Conservation (phyloP, 2,888 invertebrate species). For the Noctua fimbriata region DNA sequence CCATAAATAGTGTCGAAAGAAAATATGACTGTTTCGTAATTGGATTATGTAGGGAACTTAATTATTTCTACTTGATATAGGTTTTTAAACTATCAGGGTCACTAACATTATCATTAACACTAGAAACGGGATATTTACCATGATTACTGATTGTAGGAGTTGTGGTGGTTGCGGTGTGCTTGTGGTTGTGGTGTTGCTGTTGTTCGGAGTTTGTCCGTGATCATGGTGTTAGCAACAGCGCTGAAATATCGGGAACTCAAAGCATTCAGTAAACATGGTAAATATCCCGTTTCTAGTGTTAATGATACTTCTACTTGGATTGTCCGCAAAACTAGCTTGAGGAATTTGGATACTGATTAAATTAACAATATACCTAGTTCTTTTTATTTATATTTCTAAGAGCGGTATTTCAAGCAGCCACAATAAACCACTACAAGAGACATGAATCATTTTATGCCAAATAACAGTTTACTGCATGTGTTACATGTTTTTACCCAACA, state of each 20-base stretch:
- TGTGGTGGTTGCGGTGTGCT: no score
- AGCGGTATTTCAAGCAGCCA: not conserved
- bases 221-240: no score
- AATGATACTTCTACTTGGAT: not conserved
- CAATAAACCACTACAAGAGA: not conserved
- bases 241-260: no score
- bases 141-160: no score
- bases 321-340: not conserved
- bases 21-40: not conserved
- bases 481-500: conserved; percentile 19
- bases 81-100: no score
- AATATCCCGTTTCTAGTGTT: no score
- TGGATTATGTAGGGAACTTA: not conserved
- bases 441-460: conserved; percentile 12
- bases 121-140: no score
- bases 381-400: not conserved
- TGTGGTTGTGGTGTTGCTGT: no score
- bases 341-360: not conserved
- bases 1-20: not conserved
- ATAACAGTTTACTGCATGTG: conserved; percentile 4
- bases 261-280: no score
- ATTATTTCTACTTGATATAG: not conserved
- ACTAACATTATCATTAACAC: no score
- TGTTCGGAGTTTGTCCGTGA: no score
- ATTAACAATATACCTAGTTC: no score